Base-by-base conservation (phyloP, 2,888 invertebrate species). In the Parnassius glacialis region DNA sequence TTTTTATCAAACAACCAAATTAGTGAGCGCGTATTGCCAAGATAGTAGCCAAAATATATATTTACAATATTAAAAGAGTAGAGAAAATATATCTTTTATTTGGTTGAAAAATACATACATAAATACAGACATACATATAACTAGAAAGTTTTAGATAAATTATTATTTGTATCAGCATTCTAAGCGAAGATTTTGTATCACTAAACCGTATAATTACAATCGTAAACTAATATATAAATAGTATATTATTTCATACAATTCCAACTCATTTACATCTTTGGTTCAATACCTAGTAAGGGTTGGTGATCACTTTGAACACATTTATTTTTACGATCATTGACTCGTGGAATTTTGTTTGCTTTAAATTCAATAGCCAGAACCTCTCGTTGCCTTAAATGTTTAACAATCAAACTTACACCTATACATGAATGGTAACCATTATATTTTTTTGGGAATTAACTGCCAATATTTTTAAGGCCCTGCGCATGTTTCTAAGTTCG, bases 251-350 rank as follows among this genome's bases (percentile, higher is more conserved):
- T 71, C 73, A 76, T 73, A 80, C 71, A 78, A 78, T 74, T 84
- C 86, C 89, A 87, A 87, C 86, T 81, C 86, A 86, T 88, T 87
- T 87, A 89, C 87, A 89, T 90, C 90, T 90, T 90, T 90, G 90
- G 90, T 87, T 84, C 83, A 78, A 83, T 85, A 88, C 86, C 87
- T 88, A 87, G 83, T 84, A 83, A 83, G 79, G 81, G 82, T 83
- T 85, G 87, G 84, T 80, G 80, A 82, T 81, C 79, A 81, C 81
- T 79, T 74, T 75, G 78, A 81, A 82, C 79, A 81, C 75, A 62
- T 65, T 63, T 61, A 68, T 60, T 64, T 69, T 69, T 70, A 59
- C 16, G 47, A 63, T 47, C 53, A n/a, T 51, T 48, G 48, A 59
- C 60, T 52, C 34, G 9, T 58, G 55, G 51, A 48, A 47, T 41